Percentiles rank a stretch among this genome's conserved stretches.
phyloP scores from a whole-genome alignment of 2,113 vertebrate species.

The Neogobius melanostomus region DNA sequence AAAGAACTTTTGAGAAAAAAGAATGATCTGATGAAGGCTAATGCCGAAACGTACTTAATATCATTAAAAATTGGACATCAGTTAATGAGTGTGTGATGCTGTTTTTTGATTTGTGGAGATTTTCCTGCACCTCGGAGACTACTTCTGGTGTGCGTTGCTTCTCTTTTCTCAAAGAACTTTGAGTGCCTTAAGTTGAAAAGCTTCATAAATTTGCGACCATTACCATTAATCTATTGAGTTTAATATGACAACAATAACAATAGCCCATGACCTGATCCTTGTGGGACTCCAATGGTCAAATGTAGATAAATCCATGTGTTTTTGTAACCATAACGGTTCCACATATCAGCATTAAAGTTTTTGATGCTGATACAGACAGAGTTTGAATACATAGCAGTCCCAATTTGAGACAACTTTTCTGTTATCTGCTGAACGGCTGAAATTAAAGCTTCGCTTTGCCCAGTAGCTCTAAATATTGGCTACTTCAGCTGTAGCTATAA shows the following conservation, averaged over 20 bases:
- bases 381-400: background rate
- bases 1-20: too few species aligned
- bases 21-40: too few species aligned
- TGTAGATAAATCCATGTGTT: background rate
- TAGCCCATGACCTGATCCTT: background rate
- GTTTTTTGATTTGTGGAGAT: too few species aligned
- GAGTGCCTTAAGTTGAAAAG: too few species aligned
- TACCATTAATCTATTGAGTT: background rate
- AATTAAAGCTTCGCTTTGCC: background rate
- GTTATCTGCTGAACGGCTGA: background rate
- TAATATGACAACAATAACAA: background rate
- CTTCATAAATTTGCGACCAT: background rate
- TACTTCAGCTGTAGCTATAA: constrained; percentile 4
- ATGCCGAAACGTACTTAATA: too few species aligned
- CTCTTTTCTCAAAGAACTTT: too few species aligned
- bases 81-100: too few species aligned
- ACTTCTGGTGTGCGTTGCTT: too few species aligned
- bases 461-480: background rate
- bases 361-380: background rate
- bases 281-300: background rate
- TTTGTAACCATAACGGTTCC: background rate
- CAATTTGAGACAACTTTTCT: background rate
- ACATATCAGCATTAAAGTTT: background rate
- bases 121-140: too few species aligned
- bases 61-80: too few species aligned